Evolutionary conservation across 2,888 invertebrate genomes (phyloP), one percentile per base, ranked within the genome.

Genomic region (Hipparchia semele): DNA sequence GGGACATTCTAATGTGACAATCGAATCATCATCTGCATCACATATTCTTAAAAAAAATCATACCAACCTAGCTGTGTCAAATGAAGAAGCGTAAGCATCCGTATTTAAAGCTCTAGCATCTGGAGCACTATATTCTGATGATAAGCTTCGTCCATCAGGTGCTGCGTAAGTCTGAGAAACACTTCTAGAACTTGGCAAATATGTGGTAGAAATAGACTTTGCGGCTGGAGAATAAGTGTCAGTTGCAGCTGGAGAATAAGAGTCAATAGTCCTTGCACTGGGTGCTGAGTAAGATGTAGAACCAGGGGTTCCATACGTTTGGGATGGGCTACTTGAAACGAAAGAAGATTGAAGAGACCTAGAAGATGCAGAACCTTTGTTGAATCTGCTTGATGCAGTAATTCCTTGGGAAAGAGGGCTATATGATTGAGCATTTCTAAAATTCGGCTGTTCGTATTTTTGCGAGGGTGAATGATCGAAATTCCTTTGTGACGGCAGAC

Each of bases 41-140:
- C 23, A 23, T 23, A 5, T 39, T 39, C 39, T 39, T 39, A 39
- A 39, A 39, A 39, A 2, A 56, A 56, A 61, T 39, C n/a, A 65
- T 51, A 73, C 73, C 51, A 59, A 89, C 90, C 88, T 89, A 64
- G 84, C 78, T 71, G 83, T 77, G 64, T 85, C 88, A 81, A 91
- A 95, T 4, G 87, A 84, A 2, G 89, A 85, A 33, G 84, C 81
- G 33, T 84, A 79, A 12, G 87, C 88, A 73, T 81, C 81, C 9
- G 89, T 88, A 76, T 94, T 94, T 64, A 92, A 89, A 39, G 80
- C 82, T 33, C 83, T 80, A 62, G 78, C 76, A 46, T 90, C 84
- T 51, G 95, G 94, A n/a, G 88, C 90, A 53, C 94, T 94, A 76
- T 95, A 94, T 72, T 90, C 91, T 71, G 90, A 88, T 68, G 94